phyloP scores from a whole-genome alignment of 2,797 vertebrate species.

The Rhynchonycteris naso region DNA sequence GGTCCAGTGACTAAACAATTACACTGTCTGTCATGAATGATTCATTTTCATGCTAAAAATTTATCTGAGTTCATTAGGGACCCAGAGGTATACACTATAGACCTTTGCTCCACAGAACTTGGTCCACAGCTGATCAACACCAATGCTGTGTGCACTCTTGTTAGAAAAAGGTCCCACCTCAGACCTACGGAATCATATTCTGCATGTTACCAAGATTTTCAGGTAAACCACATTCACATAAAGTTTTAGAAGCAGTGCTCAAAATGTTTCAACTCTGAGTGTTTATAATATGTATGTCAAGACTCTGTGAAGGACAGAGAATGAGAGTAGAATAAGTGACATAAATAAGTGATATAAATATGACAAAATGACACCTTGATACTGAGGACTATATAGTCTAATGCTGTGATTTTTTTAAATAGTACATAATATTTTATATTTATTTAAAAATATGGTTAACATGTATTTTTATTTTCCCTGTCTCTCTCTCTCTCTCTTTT shows the following conservation, averaged over 20 bases:
- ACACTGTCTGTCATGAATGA: not conserved
- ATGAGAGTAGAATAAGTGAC: not conserved
- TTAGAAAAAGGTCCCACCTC: not conserved
- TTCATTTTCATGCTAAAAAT: not conserved
- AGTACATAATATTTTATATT: too few relatives aligned
- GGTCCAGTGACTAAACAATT: not conserved
- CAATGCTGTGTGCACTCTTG: accelerated
- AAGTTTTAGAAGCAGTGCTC: not conserved
- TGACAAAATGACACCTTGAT: not conserved
- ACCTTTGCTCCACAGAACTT: not conserved
- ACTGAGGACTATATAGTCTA: too few relatives aligned
- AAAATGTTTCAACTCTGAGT: not conserved
- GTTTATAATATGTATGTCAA: not conserved
- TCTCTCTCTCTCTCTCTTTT: too few relatives aligned
- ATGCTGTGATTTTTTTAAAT: not conserved
- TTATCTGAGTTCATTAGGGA: not conserved
- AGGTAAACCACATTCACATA: accelerated
- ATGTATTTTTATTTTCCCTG: too few relatives aligned
- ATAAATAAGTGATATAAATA: not conserved
- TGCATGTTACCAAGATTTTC: not conserved
- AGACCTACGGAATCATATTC: not conserved
- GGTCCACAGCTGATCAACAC: not conserved
- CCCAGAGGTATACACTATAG: too few relatives aligned
- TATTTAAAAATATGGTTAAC: too few relatives aligned
- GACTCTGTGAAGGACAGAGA: not conserved